Percentiles rank a stretch among this genome's conserved stretches.
Evolutionary conservation across 2,888 invertebrate species (phyloP).

Genomic region (Pterobdella sp.): DNA sequence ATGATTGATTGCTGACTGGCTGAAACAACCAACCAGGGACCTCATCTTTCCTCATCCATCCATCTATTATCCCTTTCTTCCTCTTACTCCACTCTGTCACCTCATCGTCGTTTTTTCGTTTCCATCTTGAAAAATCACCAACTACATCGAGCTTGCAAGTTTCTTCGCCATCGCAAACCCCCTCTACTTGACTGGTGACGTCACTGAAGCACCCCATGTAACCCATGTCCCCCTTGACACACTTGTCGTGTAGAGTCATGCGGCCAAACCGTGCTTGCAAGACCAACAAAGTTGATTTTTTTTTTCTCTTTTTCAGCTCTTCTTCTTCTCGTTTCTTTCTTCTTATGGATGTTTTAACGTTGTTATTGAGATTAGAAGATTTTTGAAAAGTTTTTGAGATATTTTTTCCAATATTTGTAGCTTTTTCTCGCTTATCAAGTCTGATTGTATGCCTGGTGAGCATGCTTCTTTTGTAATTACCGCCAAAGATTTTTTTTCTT

Average conservation of each 20-base stretch:
- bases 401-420: too few species aligned
- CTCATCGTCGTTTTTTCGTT: background rate
- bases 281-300: background rate
- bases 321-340: too few species aligned
- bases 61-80: background rate
- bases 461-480: too few species aligned
- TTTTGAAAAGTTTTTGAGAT: background rate
- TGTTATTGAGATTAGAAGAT: background rate
- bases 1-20: background rate
- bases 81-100: background rate
- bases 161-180: background rate
- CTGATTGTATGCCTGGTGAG: too few species aligned
- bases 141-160: background rate
- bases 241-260: constrained; percentile 4
- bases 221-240: background rate
- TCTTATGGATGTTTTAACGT: too few species aligned
- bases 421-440: too few species aligned
- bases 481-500: too few species aligned
- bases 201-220: background rate
- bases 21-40: background rate
- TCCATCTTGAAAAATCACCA: background rate
- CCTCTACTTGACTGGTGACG: background rate
- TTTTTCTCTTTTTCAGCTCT: constrained; percentile 2
- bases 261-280: constrained; percentile 3
- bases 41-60: background rate